Base-by-base conservation (phyloP, 2,797 vertebrate genomes). In the Potorous gilbertii region DNA sequence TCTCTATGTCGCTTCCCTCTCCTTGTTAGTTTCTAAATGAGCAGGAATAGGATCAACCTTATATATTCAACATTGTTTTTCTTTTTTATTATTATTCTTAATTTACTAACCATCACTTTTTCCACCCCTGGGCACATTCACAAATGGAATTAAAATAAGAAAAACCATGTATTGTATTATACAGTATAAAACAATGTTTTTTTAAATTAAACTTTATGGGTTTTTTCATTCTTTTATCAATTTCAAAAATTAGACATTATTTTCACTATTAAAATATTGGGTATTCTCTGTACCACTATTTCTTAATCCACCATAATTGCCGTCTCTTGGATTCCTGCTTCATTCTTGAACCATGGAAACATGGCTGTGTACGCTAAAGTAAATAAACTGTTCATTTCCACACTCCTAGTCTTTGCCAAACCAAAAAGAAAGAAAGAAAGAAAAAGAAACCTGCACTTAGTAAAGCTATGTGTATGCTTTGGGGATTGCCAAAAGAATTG, bases 81-180 rank as follows among this genome's bases (percentile, higher is more conserved):
- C 29, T 5, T 94, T 11, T 91, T 8, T 93, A 62, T 6, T 27
- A 55, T 54, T 12, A n/a, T 46, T 54, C 21, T 87, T 27, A 87
- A 87, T 11, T 92, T 94, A 94, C 54, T 8, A 54, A 12, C 21
- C 24, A 50, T 34, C 34, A 56, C 16, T 94, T 92, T 89, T 29
- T 55, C 46, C 12, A 46, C 50, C 59, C 57, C 62, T 9, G 74
- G 57, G 12, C 91, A 24, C 0, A n/a, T 46, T 91, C 92, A 9
- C 56, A 94, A 96, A 95, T 96, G 24, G 27, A 91, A 94, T 18
- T 93, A 52, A 46, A 92, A 90, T 40, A 95, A 92, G 94, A n/a
- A 91, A 91, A 90, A 56, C 16, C 9, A 56, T 90, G 16, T 18
- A 90, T 91, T 90, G 34, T 11, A 91, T 46, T 56, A 91, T 18